Base-by-base conservation (phyloP, 2,888 invertebrate genomes). In the Argyresthia albistria region DNA sequence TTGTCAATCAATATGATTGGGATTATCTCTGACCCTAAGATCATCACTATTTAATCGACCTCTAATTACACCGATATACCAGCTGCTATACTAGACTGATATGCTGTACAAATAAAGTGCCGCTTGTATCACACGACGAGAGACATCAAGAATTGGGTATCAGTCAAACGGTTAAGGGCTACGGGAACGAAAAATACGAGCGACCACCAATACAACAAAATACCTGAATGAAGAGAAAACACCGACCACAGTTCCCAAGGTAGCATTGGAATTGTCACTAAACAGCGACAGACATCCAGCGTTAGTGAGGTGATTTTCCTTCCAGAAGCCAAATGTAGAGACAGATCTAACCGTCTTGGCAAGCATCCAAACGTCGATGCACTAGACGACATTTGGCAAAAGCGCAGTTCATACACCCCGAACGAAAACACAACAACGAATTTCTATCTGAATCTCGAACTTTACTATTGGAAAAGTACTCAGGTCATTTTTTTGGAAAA, bases 321-420 rank as follows among this genome's bases (percentile, higher is more conserved):
- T 42, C 12, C 42, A 42, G 3, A 25, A 25, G 25, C 25, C 25
- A 25, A 25, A 25, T 25, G 25, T 25, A 25, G 36, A 15, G 48
- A 9, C 48, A 36, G 37, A 48, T 37, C 8, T 37, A 48, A 15
- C 12, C 12, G 12, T 6, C 37, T 48, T 48, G 48, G 48, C 48
- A 37, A 11, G 36, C 39, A 11, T 9, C 48, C 48, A 48, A 48
- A 48, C 10, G 9, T 48, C 48, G 36, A 48, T 48, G 48, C 48
- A 48, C 48, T 48, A 48, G 37, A 48, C 37, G 48, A 36, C 48
- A 48, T 48, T 48, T 48, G 48, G 37, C 48, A 37, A 15, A 36
- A 48, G 10, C 14, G 37, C 48, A 25, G 25, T 25, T 25, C 25
- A 48, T 39, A 25, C 48, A 37, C 48, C 48, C 12, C 15, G n/a